Conservation (phyloP, 2,113 vertebrate genomes). For the Dolichotis patagonum region DNA sequence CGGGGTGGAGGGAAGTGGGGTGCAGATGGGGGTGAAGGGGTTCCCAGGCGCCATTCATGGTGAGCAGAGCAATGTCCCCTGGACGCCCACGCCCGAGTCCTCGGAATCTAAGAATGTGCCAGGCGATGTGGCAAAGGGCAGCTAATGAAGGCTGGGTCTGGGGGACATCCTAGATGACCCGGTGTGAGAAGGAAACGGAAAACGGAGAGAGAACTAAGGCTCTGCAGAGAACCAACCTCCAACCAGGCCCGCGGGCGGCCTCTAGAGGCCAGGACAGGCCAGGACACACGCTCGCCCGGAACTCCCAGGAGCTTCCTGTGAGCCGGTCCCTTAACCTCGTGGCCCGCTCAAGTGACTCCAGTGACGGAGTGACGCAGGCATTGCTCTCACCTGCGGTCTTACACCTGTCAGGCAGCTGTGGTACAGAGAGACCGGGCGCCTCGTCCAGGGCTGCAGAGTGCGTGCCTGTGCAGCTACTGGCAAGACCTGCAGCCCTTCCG, state of each 20-base stretch:
- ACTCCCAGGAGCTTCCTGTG: neutral
- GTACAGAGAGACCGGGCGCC: neutral
- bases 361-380: neutral
- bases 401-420: neutral
- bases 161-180: accelerated
- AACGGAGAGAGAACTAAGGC: neutral
- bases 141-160: neutral
- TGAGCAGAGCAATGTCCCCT: neutral
- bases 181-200: neutral
- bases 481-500: accelerated
- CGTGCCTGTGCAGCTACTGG: neutral
- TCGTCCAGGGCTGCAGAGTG: neutral
- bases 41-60: neutral
- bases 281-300: neutral
- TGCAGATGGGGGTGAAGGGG: neutral
- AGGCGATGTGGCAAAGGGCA: neutral
- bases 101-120: neutral
- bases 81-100: accelerated
- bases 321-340: too few relatives aligned
- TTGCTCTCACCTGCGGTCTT: neutral
- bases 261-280: neutral
- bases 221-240: too few relatives aligned
- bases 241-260: neutral
- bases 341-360: too few relatives aligned
- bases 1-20: neutral